A percentile compares a stretch with the other conserved stretches of the same genome.
Conservation (phyloP, 2,113 vertebrate genomes). For the Notothenia rossii region DNA sequence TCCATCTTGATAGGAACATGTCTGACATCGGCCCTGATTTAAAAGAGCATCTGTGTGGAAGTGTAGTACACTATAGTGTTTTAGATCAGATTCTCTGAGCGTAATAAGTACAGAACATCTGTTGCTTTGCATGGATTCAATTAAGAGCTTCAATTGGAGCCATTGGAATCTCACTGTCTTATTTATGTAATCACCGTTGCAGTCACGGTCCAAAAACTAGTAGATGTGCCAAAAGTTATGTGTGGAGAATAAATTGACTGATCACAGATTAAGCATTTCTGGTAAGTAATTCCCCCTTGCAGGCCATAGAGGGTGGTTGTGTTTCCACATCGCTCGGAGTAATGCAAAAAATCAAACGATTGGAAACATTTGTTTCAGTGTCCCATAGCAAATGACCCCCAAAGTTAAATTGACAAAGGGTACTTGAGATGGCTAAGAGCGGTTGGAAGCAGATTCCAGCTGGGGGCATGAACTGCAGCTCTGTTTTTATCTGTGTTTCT, state of each 20-base stretch:
- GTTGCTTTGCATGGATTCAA: constrained; percentile 28
- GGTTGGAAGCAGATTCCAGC: constrained; percentile 27
- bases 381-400: not conserved
- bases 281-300: constrained; percentile 25
- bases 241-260: constrained; percentile 3
- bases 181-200: constrained; percentile 1
- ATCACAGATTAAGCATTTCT: constrained; percentile 39
- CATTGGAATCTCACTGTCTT: not conserved
- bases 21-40: constrained; percentile 19
- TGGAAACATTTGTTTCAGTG: constrained; percentile 27
- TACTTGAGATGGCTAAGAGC: constrained; percentile 7
- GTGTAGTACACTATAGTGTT: constrained; percentile 6
- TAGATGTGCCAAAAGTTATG: not conserved
- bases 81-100: not conserved
- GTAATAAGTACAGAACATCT: constrained; percentile 44
- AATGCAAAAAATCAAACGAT: constrained; percentile 13
- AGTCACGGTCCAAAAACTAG: not conserved
- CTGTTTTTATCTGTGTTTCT: constrained; percentile 34
- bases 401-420: not conserved
- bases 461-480: constrained; percentile 23
- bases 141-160: constrained; percentile 16
- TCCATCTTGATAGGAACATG: not conserved
- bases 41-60: constrained; percentile 1
- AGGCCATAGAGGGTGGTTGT: constrained; percentile 15
- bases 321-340: constrained; percentile 45